Base-by-base conservation (phyloP, 2,113 vertebrate species). In the Tringa solitaria region DNA sequence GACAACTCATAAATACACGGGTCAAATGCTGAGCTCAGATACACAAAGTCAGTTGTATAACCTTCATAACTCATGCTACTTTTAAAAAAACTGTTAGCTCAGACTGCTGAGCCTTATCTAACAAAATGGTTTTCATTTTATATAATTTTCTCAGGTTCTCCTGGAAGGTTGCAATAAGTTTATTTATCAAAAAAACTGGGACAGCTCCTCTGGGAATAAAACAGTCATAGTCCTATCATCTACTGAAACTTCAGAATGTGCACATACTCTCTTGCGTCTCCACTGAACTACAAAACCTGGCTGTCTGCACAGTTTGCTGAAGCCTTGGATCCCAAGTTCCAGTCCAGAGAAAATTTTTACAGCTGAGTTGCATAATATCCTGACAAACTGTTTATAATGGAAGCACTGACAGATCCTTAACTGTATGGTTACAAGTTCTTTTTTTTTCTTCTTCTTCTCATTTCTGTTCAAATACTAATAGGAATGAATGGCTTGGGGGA, bases 331-430 rank as follows among this genome's bases (percentile, higher is more conserved):
- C 94, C 96, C 82, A 89, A 87, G 78, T 95, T 83, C 67, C 81
- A 95, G 89, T 79, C 94, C 95, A 96, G 93, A 94, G 94, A 95
- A 96, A 92, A 92, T 91, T 95, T 96, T 97, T 95, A 92, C 87
- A 97, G 95, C 91, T 72, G 79, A 93, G 61, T 96, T 97, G 94
- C 95, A 96, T 95, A 97, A 97, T 78, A 93, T 95, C 85, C 94
- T 97, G 87, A 97, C 90, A 96, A 96, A 96, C 89, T 94, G 93
- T 96, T 97, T 95, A 95, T 95, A 96, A 95, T 93, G 92, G 93
- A 96, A 96, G 95, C 91, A 90, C 67, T 96, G 85, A 96, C 89
- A 88, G 91, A 92, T 90, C 74, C 70, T 96, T 94, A 95, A 89
- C 93, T 88, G 79, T 84, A 84, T 15, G 69, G 61, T 84, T 95